These are phyloP conservation scores for Dufourea novaeangliae DNA, from an alignment of 1,140 invertebrate species.

Conservation along the genomic window DNA sequence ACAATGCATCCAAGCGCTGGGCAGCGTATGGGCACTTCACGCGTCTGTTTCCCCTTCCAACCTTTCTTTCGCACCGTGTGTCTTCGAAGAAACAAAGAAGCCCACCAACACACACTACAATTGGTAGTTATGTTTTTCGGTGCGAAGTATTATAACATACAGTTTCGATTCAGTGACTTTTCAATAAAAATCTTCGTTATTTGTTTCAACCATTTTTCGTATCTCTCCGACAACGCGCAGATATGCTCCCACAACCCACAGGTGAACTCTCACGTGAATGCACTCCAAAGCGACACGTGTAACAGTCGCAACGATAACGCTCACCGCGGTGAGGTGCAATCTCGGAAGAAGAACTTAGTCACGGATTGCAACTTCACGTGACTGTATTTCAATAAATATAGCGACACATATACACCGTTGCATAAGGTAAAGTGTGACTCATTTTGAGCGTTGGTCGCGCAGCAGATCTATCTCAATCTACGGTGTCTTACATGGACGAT, in stretches of 20 bases:
- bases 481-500: not conserved
- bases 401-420: not conserved
- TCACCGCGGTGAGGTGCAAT: not conserved
- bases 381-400: not conserved
- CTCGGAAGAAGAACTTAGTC: constrained; percentile 1
- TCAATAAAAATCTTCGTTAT: no score
- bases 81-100: no score
- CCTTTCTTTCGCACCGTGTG: no score
- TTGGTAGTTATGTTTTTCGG: no score
- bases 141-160: no score
- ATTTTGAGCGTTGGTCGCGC: not conserved
- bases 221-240: no score
- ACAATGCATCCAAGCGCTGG: no score
- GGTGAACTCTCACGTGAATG: not conserved
- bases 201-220: not conserved
- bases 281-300: not conserved
- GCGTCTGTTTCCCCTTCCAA: no score
- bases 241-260: no score
- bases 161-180: no score
- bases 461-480: not conserved
- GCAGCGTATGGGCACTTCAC: no score
- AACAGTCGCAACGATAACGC: not conserved
- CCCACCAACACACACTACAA: no score
- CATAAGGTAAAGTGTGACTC: not conserved
- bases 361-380: not conserved